phyloP scores from a whole-genome alignment of 2,113 vertebrate genomes.

The Tetrao urogallus region DNA sequence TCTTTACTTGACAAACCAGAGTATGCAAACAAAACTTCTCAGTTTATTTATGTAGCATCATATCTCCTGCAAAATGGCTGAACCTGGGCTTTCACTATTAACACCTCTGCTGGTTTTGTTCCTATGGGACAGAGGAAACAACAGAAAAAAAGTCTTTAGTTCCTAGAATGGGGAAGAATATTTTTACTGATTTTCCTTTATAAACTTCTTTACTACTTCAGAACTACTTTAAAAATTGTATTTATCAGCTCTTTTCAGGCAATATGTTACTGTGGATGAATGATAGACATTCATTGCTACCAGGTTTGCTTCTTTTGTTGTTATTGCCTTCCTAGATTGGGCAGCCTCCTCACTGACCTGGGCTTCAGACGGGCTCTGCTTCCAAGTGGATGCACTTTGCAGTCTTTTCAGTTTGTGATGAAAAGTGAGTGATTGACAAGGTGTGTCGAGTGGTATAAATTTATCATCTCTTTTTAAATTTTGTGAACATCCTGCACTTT shows the following conservation, averaged over 20 bases:
- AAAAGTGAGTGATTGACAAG: background rate
- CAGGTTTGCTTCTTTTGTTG: background rate
- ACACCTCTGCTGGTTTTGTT: background rate
- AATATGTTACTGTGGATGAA: slow-evolving; percentile 1
- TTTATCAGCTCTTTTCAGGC: slow-evolving; percentile 20
- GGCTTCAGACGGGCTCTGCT: background rate
- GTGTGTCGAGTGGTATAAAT: background rate
- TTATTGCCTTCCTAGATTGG: background rate
- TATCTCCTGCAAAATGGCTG: slow-evolving; percentile 32
- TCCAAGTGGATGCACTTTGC: background rate
- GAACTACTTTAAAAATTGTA: background rate
- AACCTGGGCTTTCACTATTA: background rate
- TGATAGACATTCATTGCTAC: background rate
- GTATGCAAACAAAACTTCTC: slow-evolving; percentile 12
- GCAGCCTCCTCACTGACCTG: background rate
- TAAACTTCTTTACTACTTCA: background rate
- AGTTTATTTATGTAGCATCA: slow-evolving; percentile 20
- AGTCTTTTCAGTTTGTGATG: background rate
- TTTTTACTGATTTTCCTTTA: background rate
- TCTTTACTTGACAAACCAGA: slow-evolving; percentile 24
- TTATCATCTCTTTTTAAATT: background rate
- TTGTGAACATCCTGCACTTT: background rate
- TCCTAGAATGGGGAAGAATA: background rate
- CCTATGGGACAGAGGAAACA: background rate
- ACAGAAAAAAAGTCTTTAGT: background rate